Percentiles rank a stretch among this genome's conserved stretches.
phyloP scores from a whole-genome alignment of 1,140 invertebrate genomes.

The Pseudomyrmex pallidus region DNA sequence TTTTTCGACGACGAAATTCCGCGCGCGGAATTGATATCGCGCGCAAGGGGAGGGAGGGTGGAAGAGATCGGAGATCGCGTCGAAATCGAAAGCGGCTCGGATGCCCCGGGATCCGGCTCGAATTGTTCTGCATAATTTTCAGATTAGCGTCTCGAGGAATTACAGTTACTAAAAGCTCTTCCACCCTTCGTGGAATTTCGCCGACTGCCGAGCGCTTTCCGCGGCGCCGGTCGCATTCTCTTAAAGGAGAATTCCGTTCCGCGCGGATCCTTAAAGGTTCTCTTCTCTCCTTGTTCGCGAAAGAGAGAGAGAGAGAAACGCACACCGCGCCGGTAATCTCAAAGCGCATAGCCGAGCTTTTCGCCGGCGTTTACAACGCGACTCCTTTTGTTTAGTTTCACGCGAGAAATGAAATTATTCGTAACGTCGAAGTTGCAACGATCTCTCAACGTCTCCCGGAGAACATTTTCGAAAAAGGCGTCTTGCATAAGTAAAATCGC shows the following conservation, averaged over 20 bases:
- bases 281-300: not conserved
- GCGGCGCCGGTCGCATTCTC: constrained; percentile 47
- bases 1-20: constrained; percentile 26
- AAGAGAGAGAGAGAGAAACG: too few relatives aligned
- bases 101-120: not conserved
- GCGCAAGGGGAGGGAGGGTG: not conserved
- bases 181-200: constrained; percentile 35
- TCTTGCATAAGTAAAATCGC: not conserved
- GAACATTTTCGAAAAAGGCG: constrained; percentile 28
- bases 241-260: constrained; percentile 56
- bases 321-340: constrained; percentile 33
- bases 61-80: not conserved
- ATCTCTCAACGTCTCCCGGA: not conserved
- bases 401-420: constrained; percentile 58
- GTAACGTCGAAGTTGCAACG: constrained; percentile 45
- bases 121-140: constrained; percentile 67
- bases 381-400: constrained; percentile 48
- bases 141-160: constrained; percentile 61
- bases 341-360: constrained; percentile 57
- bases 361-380: constrained; percentile 47
- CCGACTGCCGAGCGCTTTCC: constrained; percentile 42
- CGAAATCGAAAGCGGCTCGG: constrained; percentile 21
- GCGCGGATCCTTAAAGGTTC: constrained; percentile 36
- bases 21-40: constrained; percentile 28
- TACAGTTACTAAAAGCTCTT: constrained; percentile 60